Base-by-base conservation (phyloP, 2,888 invertebrate species). In the Drosophila tripunctata region DNA sequence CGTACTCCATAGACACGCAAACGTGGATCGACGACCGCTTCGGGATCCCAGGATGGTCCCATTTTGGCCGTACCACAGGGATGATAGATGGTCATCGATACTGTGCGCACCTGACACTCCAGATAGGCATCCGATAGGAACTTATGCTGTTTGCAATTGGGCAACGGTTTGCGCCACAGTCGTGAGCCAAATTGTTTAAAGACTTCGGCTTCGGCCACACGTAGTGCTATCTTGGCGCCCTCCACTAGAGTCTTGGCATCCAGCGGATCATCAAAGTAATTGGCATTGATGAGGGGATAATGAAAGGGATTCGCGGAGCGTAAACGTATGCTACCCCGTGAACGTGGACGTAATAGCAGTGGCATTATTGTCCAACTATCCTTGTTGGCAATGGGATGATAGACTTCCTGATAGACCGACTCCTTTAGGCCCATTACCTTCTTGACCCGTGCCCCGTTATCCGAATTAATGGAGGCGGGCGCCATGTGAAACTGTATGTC, bases 401-500 rank as follows among this genome's bases (percentile, higher is more conserved):
- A 97, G 7, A 97, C 96, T 1, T 94, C 93, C 82, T 96, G 93
- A 88, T 96, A 97, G 0, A 97, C 90, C 52, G 94, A 94, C 62
- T 97, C 96, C 33, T 96, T 96, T 0, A 97, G 90, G 0, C 96
- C 96, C 22, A 96, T 91, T 21, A 96, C 95, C 92, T 96, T 94
- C 89, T 94, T 92, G 0, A 96, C 94, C 87, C 96, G 92, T 50
- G 94, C 93, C 0, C 95, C 95, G 55, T 94, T 94, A 87, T 96
- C 96, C 0, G 96, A 96, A 60, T 95, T 95, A 35, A 96, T 94
- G 0, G 96, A 96, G 0, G 97, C 96, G 1, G 97, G 97, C 1
- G 97, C 97, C 95, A 98, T 97, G 87, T 98, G 97, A 82, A 97
- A 96, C 83, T 98, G 97, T 41, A 98, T 94, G 81, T 98, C 97